Percentiles rank a stretch among this genome's conserved stretches.
Conservation (phyloP, 2,888 invertebrate species). For the Drosophila engyochracea region DNA sequence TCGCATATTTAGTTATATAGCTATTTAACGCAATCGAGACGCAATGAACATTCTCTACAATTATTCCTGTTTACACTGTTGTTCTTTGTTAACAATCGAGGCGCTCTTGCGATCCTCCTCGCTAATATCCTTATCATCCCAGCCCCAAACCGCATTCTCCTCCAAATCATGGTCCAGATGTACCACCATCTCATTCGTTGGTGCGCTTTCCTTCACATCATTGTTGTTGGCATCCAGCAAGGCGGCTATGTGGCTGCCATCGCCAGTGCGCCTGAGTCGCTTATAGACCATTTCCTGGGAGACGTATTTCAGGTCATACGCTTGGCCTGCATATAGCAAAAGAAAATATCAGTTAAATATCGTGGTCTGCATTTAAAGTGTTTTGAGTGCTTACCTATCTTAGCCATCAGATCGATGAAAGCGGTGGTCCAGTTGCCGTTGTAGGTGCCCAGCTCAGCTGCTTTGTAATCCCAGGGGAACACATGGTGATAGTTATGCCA, state of each 20-base stretch:
- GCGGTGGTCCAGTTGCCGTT: conserved; percentile 88
- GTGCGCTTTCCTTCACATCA: conserved; percentile 52
- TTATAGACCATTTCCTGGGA: conserved; percentile 89
- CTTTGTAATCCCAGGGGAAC: conserved; percentile 94
- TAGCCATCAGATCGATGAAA: conserved; percentile 89
- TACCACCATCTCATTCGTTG: conserved; percentile 76
- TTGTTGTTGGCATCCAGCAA: conserved; percentile 77
- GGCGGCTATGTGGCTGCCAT: conserved; percentile 87
- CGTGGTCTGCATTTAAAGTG: no score
- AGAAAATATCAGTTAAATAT: not conserved
- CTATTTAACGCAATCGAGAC: conserved; percentile 39
- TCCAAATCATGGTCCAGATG: conserved; percentile 84
- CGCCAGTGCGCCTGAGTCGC: conserved; percentile 90
- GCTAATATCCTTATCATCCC: conserved; percentile 92
- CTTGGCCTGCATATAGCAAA: conserved; percentile 88
- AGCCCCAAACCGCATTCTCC: conserved; percentile 90
- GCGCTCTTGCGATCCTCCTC: conserved; percentile 88
- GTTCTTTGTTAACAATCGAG: conserved; percentile 65
- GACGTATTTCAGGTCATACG: conserved; percentile 94
- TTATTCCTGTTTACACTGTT: conserved; percentile 78
- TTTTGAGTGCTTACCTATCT: conserved; percentile 87
- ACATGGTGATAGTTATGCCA: conserved; percentile 96
- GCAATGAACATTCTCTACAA: conserved; percentile 27
- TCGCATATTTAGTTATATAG: conserved; percentile 29
- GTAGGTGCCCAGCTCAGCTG: conserved; percentile 90